A percentile compares a stretch with the other conserved stretches of the same genome.
Evolutionary conservation across 2,113 vertebrate genomes (phyloP).

Genomic region (Glaucomys volans): DNA sequence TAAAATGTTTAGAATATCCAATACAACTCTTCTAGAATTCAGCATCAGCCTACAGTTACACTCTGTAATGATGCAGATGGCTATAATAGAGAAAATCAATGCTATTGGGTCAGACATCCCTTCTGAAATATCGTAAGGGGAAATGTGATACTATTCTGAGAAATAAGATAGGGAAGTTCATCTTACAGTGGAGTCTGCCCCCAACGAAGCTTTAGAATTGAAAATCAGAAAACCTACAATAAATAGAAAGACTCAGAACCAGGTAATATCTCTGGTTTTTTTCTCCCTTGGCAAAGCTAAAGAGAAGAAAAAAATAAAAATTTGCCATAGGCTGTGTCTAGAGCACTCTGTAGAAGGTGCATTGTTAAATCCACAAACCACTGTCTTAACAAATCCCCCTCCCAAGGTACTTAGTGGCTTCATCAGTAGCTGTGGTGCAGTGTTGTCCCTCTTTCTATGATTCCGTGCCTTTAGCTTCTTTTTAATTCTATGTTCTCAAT

Average conservation of each 20-base stretch:
- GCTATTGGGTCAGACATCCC: conserved; percentile 45
- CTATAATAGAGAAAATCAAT: conserved; percentile 70
- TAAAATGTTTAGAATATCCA: background rate
- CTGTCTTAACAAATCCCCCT: background rate
- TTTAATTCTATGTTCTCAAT: background rate
- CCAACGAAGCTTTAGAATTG: conserved; percentile 31
- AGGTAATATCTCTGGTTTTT: background rate
- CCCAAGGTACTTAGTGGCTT: background rate
- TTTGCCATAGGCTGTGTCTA: background rate
- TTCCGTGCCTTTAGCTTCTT: background rate
- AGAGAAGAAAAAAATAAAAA: background rate
- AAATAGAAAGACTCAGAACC: background rate
- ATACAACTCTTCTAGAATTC: background rate
- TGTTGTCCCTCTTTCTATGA: background rate
- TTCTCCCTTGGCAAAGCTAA: background rate
- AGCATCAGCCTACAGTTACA: background rate
- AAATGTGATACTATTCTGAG: conserved; percentile 60
- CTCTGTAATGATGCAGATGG: background rate
- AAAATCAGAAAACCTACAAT: conserved; percentile 55
- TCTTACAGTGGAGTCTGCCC: conserved; percentile 60
- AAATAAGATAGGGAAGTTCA: conserved; percentile 65
- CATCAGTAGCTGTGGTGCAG: background rate
- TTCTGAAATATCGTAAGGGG: conserved; percentile 70
- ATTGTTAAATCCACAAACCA: background rate
- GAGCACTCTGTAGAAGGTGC: background rate